Conservation (phyloP, 2,113 vertebrate genomes). For the Nesoenas mayeri region DNA sequence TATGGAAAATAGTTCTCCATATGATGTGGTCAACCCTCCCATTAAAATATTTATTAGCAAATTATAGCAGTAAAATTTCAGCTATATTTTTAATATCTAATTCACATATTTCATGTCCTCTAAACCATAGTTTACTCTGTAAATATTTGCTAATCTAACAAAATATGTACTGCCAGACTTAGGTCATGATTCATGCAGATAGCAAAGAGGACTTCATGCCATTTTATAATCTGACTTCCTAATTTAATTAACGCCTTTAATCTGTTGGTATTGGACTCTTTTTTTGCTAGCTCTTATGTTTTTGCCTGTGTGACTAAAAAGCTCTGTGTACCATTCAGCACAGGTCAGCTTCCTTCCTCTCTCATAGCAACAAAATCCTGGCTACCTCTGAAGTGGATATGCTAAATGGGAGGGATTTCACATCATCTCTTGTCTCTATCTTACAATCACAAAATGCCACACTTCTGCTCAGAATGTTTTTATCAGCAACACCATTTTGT, state of each 20-base stretch:
- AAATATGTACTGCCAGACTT: constrained; percentile 42
- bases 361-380: constrained; percentile 60
- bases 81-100: constrained; percentile 21
- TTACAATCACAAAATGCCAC: neutral
- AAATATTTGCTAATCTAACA: constrained; percentile 71
- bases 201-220: constrained; percentile 51
- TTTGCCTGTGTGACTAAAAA: constrained; percentile 8
- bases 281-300: neutral
- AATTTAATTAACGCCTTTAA: constrained; percentile 71
- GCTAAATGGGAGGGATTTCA: constrained; percentile 14
- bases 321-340: neutral
- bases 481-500: neutral
- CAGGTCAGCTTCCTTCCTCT: constrained; percentile 13
- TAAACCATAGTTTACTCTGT: constrained; percentile 50
- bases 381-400: constrained; percentile 36
- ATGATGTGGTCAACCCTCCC: neutral
- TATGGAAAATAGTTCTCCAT: neutral
- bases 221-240: constrained; percentile 51
- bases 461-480: neutral
- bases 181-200: constrained; percentile 49
- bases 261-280: neutral
- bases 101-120: constrained; percentile 20
- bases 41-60: constrained; percentile 22
- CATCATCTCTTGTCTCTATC: neutral
- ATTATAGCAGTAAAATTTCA: constrained; percentile 14